Evolutionary conservation across 2,113 vertebrate species (phyloP).

Genomic region (Plecturocebus donacophilus): DNA sequence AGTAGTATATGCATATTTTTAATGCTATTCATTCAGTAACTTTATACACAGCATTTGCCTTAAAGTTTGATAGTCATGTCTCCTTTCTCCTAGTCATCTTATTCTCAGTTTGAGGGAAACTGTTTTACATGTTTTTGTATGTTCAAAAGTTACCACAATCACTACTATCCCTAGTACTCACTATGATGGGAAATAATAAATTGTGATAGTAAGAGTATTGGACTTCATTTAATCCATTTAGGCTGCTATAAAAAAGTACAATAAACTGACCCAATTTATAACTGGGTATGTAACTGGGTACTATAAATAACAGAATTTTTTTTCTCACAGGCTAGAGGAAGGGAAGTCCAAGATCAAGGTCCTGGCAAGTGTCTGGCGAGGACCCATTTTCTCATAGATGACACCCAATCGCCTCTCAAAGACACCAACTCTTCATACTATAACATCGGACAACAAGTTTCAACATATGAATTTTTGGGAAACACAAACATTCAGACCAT

Average conservation of each 20-base stretch:
- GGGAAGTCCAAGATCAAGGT: not conserved
- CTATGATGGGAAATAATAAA: not conserved
- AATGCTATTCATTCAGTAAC: not conserved
- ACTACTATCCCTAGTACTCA: not conserved
- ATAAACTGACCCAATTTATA: not conserved
- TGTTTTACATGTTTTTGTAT: not conserved
- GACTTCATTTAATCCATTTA: not conserved
- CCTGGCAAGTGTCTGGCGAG: not conserved
- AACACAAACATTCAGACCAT: not conserved
- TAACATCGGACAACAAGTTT: not conserved
- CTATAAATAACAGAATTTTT: not conserved
- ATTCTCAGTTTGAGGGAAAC: not conserved
- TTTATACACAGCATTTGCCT: not conserved
- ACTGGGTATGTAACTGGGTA: not conserved
- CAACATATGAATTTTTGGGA: not conserved
- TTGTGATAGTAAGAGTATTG: not conserved
- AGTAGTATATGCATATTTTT: not conserved
- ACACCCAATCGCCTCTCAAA: not conserved
- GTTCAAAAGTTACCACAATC: not conserved
- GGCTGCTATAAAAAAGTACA: not conserved
- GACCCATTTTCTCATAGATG: not conserved
- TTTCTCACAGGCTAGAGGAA: not conserved
- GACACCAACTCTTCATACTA: not conserved
- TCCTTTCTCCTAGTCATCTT: not conserved
- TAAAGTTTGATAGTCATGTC: not conserved